Conservation (phyloP, 2,888 invertebrate species). For the Lampropteryx suffumata region DNA sequence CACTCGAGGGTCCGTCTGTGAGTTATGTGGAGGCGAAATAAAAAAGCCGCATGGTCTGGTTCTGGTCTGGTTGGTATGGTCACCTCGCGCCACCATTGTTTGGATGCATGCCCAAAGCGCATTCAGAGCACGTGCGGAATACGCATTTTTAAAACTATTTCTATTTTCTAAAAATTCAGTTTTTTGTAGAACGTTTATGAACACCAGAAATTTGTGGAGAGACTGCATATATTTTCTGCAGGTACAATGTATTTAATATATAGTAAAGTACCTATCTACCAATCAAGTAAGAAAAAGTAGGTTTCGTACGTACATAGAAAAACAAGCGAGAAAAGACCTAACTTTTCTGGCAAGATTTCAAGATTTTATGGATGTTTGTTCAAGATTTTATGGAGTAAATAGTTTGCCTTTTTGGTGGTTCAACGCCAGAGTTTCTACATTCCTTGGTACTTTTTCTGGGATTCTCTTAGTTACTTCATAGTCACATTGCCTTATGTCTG, state of each 20-base stretch:
- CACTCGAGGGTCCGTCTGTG: constrained; percentile 1
- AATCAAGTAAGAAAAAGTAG: no score
- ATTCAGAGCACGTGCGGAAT: constrained; percentile 14
- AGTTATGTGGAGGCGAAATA: constrained; percentile 6
- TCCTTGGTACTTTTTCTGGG: no score
- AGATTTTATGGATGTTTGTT: constrained; percentile 18
- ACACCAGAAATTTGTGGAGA: no score
- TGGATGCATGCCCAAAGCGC: constrained; percentile 23
- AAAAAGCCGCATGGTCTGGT: constrained; percentile 22
- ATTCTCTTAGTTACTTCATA: no score
- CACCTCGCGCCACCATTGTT: constrained; percentile 14
- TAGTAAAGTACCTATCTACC: no score
- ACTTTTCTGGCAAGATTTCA: constrained; percentile 26
- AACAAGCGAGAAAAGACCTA: constrained; percentile 14
- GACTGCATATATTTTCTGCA: no score
- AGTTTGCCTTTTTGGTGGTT: constrained; percentile 14
- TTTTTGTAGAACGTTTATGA: constrained; percentile 4
- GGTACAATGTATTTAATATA: no score
- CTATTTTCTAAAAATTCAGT: neutral
- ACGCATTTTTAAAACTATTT: constrained; percentile 5
- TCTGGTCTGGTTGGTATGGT: no score
- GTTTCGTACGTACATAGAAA: neutral
- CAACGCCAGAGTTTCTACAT: no score
- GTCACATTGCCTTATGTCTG: no score
- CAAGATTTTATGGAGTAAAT: constrained; percentile 14